These are phyloP conservation scores for Danio choprae DNA, from an alignment of 2,797 vertebrate genomes.

Conservation along the genomic window DNA sequence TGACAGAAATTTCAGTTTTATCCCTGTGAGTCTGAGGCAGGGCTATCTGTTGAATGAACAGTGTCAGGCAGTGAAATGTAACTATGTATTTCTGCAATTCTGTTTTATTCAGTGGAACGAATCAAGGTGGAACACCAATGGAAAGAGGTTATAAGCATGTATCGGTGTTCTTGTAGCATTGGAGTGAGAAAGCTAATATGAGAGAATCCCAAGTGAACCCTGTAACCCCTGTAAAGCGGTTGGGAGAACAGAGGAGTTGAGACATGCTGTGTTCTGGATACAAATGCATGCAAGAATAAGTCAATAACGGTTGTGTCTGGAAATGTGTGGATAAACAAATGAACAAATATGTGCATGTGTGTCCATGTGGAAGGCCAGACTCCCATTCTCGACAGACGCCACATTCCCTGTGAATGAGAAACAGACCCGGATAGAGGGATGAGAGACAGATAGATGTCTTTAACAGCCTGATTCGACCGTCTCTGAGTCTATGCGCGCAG, in stretches of 20 bases:
- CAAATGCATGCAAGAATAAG: slow-evolving; percentile 80
- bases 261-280: slow-evolving; percentile 73
- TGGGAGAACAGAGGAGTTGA: not conserved
- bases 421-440: slow-evolving; percentile 66
- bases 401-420: slow-evolving; percentile 78
- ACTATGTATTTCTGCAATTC: not conserved
- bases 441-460: slow-evolving; percentile 56
- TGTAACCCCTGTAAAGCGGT: slow-evolving; percentile 35
- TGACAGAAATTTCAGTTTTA: too few species aligned
- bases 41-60: not conserved
- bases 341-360: slow-evolving; percentile 16
- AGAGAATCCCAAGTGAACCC: slow-evolving; percentile 64
- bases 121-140: not conserved
- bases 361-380: slow-evolving; percentile 39
- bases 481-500: slow-evolving; percentile 8
- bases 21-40: not conserved
- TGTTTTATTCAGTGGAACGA: not conserved
- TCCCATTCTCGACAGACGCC: slow-evolving; percentile 68
- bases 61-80: not conserved
- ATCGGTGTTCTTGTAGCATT: not conserved
- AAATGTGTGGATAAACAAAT: slow-evolving; percentile 40
- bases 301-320: slow-evolving; percentile 71
- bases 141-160: not conserved
- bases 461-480: slow-evolving; percentile 18
- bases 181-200: slow-evolving; percentile 50